Base-by-base conservation (phyloP, 1,140 invertebrate species). In the Subanguina moxae region DNA sequence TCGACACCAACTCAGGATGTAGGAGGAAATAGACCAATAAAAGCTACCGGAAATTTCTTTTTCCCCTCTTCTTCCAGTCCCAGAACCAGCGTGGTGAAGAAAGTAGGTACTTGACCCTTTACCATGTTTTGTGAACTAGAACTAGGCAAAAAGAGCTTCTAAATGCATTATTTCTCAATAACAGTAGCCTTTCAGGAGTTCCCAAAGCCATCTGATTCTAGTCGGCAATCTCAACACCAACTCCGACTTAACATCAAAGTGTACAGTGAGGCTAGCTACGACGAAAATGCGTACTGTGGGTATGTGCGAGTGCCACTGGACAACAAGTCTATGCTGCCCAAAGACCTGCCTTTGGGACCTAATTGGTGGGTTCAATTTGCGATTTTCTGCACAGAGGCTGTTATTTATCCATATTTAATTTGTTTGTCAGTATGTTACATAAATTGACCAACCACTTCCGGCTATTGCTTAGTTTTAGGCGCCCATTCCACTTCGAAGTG, bases 241-340 rank as follows among this genome's bases (percentile, higher is more conserved):
- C n/a, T 61, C n/a, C 5, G 58, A 19, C 58, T 61, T 8, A 61
- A 67, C 23, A 70, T 43, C 59, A 67, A 67, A 67, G 65, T 67
- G 30, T 38, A 65, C 21, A 30, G 67, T 42, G 65, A 67, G 19
- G 65, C 57, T 57, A 67, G 5, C 3, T 61, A 25, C n/a, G 58
- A 63, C 27, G 59, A 67, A 28, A 25, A 25, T 17, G 58, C 65
- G 7, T 70, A 64, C 38, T 67, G 59, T 25, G 65, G 65, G 11
- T 67, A 64, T 48, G 65, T 67, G 59, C 23, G 57, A 64, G 57
- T 67, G 27, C 65, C 65, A 1, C 43, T 67, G 11, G 65, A 67
- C 28, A 19, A 25, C n/a, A 32, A 38, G 15, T 65, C 65, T 21
- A 67, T 67, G 65, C 3, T 65, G 30, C 65, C 65, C 32, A 67